Conservation (phyloP, 2,797 vertebrate genomes). For the Ceryle rudis region DNA sequence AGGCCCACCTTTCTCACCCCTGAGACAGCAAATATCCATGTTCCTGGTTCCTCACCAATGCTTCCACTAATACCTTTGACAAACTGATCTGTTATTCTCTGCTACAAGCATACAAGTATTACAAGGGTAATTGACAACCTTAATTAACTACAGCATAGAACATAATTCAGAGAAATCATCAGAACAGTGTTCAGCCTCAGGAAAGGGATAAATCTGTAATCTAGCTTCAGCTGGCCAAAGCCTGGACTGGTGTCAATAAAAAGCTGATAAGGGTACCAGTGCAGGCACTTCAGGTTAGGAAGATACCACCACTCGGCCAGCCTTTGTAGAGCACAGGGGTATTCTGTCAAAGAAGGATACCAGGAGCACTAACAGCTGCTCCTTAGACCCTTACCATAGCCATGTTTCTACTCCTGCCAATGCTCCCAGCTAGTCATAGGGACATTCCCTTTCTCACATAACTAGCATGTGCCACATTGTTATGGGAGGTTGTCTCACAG, state of each 20-base stretch:
- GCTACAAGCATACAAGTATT: not conserved
- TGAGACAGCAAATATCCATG: not conserved
- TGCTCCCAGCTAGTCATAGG: not conserved
- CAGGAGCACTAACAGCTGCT: not conserved
- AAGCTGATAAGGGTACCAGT: not conserved
- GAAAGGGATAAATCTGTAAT: not conserved
- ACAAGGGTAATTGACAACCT: not conserved
- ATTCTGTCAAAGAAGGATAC: not conserved
- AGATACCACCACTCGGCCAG: not conserved
- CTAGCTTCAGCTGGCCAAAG: not conserved
- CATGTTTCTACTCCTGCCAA: not conserved
- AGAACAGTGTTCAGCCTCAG: not conserved
- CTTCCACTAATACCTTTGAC: not conserved
- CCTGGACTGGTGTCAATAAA: not conserved
- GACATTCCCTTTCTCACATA: not conserved
- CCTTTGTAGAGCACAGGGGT: not conserved
- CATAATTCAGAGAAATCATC: not conserved
- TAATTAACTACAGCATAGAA: constrained; percentile 9
- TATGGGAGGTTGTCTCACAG: not conserved
- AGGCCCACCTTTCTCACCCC: not conserved
- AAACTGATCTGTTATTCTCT: not conserved
- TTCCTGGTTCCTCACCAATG: not conserved
- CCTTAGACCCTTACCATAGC: not conserved
- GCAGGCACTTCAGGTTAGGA: not conserved
- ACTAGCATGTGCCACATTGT: accelerated